Conservation (phyloP, 2,797 vertebrate species). For the Sphenodon punctatus region DNA sequence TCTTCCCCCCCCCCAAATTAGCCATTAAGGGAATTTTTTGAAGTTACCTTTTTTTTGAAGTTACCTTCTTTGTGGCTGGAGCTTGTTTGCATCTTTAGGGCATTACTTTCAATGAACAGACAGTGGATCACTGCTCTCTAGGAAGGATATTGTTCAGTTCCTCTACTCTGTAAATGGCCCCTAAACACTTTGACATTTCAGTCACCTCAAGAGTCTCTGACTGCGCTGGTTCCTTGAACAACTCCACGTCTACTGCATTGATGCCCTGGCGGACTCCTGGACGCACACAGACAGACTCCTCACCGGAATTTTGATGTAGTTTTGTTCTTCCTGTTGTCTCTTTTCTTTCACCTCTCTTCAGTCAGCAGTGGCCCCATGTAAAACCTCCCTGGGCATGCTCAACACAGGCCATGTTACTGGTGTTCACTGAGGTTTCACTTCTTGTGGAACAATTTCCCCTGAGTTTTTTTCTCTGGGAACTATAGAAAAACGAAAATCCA, state of each 20-base stretch:
- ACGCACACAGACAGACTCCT: not conserved
- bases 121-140: not conserved
- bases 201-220: too few relatives aligned
- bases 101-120: too few relatives aligned
- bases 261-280: not conserved
- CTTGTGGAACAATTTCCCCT: not conserved
- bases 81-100: too few relatives aligned
- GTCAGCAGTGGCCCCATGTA: not conserved
- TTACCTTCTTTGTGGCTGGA: too few relatives aligned
- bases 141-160: not conserved
- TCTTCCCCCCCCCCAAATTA: too few relatives aligned
- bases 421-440: not conserved
- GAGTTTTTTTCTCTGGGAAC: not conserved
- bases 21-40: too few relatives aligned
- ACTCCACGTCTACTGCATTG: fast-evolving
- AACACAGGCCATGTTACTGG: not conserved
- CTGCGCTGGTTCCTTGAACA: not conserved
- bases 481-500: not conserved
- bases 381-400: not conserved
- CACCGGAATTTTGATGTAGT: not conserved
- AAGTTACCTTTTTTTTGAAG: too few relatives aligned
- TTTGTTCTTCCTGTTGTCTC: not conserved
- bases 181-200: not conserved
- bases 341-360: not conserved
- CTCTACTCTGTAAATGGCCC: not conserved